These are phyloP conservation scores for Rhamnusium bicolor DNA, from an alignment of 2,888 invertebrate genomes.

Conservation along the genomic window DNA sequence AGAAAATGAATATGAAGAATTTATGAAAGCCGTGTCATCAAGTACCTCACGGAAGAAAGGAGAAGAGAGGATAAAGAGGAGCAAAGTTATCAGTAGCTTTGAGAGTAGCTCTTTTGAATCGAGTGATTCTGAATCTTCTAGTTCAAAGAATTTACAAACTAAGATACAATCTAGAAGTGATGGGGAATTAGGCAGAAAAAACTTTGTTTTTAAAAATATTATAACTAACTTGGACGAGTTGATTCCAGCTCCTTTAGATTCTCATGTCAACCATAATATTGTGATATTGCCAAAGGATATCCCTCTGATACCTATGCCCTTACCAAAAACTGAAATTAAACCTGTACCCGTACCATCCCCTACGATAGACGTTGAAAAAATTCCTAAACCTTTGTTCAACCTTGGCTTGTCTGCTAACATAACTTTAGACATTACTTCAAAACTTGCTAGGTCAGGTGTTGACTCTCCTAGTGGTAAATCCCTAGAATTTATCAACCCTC, in stretches of 20 bases:
- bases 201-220: neutral
- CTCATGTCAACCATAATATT: neutral
- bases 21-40: conserved; percentile 74
- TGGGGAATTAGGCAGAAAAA: neutral
- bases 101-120: neutral
- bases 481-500: neutral
- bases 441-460: conserved; percentile 29
- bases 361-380: conserved; percentile 45
- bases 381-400: conserved; percentile 45
- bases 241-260: conserved; percentile 2
- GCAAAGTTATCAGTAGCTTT: neutral
- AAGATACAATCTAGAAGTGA: neutral
- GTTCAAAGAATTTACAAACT: neutral
- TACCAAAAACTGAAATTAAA: conserved; percentile 38
- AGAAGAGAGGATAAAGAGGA: neutral
- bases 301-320: conserved; percentile 50
- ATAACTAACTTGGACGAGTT: neutral
- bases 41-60: neutral
- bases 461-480: conserved; percentile 9
- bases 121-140: neutral
- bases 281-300: conserved; percentile 46
- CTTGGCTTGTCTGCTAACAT: conserved; percentile 48
- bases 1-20: conserved; percentile 74
- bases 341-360: conserved; percentile 57
- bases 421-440: conserved; percentile 46